Evolutionary conservation across 2,888 invertebrate species (phyloP), one percentile per base, ranked within the genome.

Genomic region (Pimpla rufipes): DNA sequence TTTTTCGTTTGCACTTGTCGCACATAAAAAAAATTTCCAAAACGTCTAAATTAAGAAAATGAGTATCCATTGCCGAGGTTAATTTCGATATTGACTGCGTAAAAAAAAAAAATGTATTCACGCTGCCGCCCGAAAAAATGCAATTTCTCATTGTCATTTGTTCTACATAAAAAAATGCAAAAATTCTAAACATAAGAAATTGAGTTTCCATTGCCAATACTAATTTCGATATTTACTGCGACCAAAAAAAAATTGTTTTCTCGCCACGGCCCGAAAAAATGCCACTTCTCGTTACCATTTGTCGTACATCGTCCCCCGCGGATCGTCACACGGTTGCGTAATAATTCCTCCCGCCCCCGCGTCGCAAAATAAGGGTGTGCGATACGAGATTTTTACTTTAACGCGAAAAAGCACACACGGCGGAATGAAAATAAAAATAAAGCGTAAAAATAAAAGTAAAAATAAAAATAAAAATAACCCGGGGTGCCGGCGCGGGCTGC

Each of bases 311-410:
- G 37, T 13, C 1, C 16, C n/a, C 37, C 6, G 45, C 11, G 5
- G 5, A 73, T 45, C 45, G 59, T 59, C 35, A 71, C 45, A 71
- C 45, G 59, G 29, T 47, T 29, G 11, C 40, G 18, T 16, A 73
- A 62, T 29, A 57, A 73, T 18, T 73, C 21, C 11, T 8, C 29
- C 7, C 47, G 13, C 29, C 42, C 11, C 18, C 40, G 67, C 6
- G 59, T 18, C n/a, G 18, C 45, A 70, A 62, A 79, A 79, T 70
- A 74, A 68, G 47, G 42, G 55, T 59, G 71, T 18, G 29, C 29
- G 67, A 67, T 42, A 67, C 55, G 75, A 75, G 66, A 76, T 83
- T 83, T 83, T 83, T 70, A 76, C 75, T 71, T 76, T 45, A 67
- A 76, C 70, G 71, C 29, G 57, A 76, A 76, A 75, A 71, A 29